Evolutionary conservation across 1,140 invertebrate species (phyloP), one percentile per base, ranked within the genome.

Genomic region (Steinernema feltiae): DNA sequence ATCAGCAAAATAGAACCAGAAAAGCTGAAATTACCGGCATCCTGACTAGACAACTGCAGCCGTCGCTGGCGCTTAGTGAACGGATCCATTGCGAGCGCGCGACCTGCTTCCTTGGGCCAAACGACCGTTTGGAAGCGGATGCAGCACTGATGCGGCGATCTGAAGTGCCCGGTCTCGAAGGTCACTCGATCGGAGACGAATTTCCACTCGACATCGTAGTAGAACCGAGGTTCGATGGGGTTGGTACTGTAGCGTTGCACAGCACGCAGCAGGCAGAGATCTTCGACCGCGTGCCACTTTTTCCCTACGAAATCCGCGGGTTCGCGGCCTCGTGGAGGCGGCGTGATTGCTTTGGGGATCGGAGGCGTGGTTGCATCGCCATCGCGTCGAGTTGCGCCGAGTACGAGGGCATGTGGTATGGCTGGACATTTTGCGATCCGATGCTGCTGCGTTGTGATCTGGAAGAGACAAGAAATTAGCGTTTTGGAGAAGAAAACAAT

Each of bases 131-230:
- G 78, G 48, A 77, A 80, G n/a, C 79, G 53, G 12, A 77, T 48
- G 1, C 30, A 77, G 53, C 79, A 80, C 30, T 80, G 79, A n/a
- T 73, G 70, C 18, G 79, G 48, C 1, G 79, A 80, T 53, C 79
- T 69, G 30, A 32, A 79, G 31, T 29, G 41, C 18, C 70, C 74
- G 41, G 32, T 69, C n/a, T 63, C 32, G 24, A 30, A 31, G 48
- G 35, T 0, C 29, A 79, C 53, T 1, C 32, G 3, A 32, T 32
- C 30, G 69, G 73, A 78, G 21, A 76, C 32, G 31, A 78, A 78
- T 41, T 74, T 32, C 24, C 29, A 77, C 32, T 79, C 46, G n/a
- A 78, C 32, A 31, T 79, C 41, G 74, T 48, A 77, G 32, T 15
- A 77, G 21, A 7, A 12, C 76, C 24, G 76, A 3, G 7, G 15